These are phyloP conservation scores for Ambastaia sidthimunki DNA, from an alignment of 2,797 vertebrate genomes.

Conservation along the genomic window DNA sequence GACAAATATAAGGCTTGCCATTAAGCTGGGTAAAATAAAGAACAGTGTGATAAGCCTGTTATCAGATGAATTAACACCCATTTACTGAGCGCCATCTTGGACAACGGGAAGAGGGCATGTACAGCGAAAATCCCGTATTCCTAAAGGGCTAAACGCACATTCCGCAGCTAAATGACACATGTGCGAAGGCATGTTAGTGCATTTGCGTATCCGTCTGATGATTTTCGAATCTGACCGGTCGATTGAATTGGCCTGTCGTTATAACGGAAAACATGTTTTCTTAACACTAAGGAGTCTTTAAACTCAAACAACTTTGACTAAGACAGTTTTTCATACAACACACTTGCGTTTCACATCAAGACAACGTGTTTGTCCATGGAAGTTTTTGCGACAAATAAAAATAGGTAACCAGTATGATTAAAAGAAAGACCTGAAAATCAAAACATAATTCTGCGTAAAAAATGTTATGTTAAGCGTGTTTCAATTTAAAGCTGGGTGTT, in stretches of 20 bases:
- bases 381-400: too few species aligned
- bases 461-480: too few species aligned
- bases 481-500: background rate
- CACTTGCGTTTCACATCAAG: background rate
- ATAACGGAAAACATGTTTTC: background rate
- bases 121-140: background rate
- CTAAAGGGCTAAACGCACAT: background rate
- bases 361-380: background rate
- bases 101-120: background rate
- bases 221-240: background rate
- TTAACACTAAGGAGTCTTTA: background rate
- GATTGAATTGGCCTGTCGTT: slow-evolving; percentile 6
- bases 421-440: background rate
- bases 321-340: background rate
- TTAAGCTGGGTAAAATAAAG: background rate
- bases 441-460: background rate
- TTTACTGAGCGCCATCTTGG: slow-evolving; percentile 33
- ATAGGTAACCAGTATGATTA: too few species aligned
- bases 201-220: background rate
- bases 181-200: background rate
- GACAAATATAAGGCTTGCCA: background rate
- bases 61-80: slow-evolving; percentile 7
- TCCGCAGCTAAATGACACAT: background rate
- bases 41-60: background rate
- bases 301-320: background rate